Evolutionary conservation across 2,797 vertebrate genomes (phyloP).

Genomic region (Periophthalmus magnuspinnatus): DNA sequence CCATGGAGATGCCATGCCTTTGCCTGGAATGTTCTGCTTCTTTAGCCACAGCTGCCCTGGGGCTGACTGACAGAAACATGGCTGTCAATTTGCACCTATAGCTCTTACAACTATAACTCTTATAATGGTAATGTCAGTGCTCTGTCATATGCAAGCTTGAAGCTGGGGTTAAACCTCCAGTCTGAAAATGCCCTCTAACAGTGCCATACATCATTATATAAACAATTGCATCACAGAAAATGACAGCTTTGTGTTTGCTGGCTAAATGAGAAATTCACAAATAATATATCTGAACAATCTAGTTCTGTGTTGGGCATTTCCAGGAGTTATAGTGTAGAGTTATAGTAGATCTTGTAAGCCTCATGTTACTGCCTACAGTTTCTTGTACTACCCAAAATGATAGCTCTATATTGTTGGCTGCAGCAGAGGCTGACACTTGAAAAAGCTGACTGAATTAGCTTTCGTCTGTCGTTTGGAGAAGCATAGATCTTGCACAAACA

Average conservation of each 20-base stretch:
- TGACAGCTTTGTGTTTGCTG: neutral
- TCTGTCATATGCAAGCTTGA: neutral
- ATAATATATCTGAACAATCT: slow-evolving; percentile 19
- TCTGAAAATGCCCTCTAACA: neutral
- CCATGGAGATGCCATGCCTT: too few species aligned
- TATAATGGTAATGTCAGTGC: neutral
- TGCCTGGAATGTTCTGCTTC: too few species aligned
- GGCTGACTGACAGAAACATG: too few species aligned
- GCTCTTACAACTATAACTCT: neutral
- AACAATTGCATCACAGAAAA: neutral
- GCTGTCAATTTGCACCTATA: too few species aligned
- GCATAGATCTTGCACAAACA: slow-evolving; percentile 18
- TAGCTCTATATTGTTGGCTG: slow-evolving; percentile 39
- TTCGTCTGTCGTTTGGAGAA: slow-evolving; percentile 19
- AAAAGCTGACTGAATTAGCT: slow-evolving; percentile 28
- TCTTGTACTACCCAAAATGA: slow-evolving; percentile 43
- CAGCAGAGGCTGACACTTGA: slow-evolving; percentile 43
- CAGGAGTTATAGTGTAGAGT: slow-evolving; percentile 6
- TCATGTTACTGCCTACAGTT: slow-evolving; percentile 18
- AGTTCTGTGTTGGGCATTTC: slow-evolving; percentile 20
- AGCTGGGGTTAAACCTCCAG: neutral
- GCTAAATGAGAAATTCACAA: neutral
- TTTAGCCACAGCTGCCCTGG: too few species aligned
- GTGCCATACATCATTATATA: neutral
- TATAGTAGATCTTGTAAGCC: slow-evolving; percentile 14